Conservation (phyloP, 2,113 vertebrate genomes). For the Phasianus colchicus region DNA sequence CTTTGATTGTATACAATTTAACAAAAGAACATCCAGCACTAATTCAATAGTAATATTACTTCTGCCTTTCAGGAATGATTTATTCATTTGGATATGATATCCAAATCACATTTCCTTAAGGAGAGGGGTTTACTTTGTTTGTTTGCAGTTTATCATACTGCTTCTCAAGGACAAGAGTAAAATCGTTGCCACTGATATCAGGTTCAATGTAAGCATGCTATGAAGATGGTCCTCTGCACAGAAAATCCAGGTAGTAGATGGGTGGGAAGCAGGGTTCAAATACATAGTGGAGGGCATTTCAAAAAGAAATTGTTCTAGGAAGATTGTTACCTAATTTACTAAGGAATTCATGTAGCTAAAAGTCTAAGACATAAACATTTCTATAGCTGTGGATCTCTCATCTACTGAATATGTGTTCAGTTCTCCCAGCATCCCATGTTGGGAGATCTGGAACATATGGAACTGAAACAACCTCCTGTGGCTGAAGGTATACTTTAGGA, state of each 20-base stretch:
- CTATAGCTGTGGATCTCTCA: neutral
- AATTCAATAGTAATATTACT: slow-evolving; percentile 25
- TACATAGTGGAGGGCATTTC: neutral
- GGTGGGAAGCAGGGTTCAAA: neutral
- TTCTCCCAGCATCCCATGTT: neutral
- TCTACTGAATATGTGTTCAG: neutral
- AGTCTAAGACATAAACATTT: neutral
- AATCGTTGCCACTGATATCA: neutral
- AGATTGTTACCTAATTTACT: neutral
- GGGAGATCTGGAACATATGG: neutral
- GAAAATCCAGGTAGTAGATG: neutral
- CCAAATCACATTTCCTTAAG: slow-evolving; percentile 44
- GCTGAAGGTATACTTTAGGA: neutral
- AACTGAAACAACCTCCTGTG: neutral
- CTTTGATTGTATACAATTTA: slow-evolving; percentile 64
- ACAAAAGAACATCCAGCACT: slow-evolving; percentile 52
- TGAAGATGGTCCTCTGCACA: neutral
- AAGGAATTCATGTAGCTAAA: neutral
- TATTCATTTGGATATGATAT: slow-evolving; percentile 31
- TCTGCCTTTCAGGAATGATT: slow-evolving; percentile 68
- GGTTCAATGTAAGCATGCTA: neutral
- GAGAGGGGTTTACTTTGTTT: slow-evolving; percentile 21
- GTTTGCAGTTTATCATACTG: slow-evolving; percentile 27
- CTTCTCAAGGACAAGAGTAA: slow-evolving; percentile 46
- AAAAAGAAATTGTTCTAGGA: neutral